A percentile compares a stretch with the other conserved stretches of the same genome.
These are phyloP conservation scores for Nyctalus aviator DNA, from an alignment of 2,797 vertebrate genomes.

Conservation along the genomic window DNA sequence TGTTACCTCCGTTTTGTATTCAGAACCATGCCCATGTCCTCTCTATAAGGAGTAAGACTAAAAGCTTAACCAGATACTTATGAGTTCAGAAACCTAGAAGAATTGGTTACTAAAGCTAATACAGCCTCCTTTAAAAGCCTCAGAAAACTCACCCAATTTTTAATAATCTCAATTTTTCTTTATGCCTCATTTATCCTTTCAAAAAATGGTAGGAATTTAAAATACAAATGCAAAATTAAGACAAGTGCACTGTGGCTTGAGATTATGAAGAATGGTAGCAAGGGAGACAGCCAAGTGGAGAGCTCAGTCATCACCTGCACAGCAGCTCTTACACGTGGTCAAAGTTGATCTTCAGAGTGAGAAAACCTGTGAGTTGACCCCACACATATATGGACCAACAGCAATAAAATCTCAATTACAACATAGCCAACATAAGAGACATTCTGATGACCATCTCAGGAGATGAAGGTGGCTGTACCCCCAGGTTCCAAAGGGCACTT, in stretches of 20 bases:
- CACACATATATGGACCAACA: background rate
- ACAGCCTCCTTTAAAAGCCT: background rate
- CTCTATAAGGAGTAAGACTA: background rate
- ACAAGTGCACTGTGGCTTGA: conserved; percentile 42
- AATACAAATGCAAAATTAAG: conserved; percentile 35
- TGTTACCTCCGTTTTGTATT: background rate
- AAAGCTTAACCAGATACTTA: background rate
- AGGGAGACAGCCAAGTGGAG: background rate
- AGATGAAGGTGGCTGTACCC: background rate
- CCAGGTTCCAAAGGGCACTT: background rate
- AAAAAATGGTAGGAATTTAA: background rate
- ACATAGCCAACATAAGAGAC: background rate
- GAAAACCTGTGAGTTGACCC: background rate
- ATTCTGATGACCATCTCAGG: background rate
- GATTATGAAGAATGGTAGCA: background rate
- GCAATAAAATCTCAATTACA: background rate
- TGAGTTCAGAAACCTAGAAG: background rate
- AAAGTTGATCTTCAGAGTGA: background rate
- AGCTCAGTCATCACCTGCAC: background rate
- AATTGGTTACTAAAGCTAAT: background rate
- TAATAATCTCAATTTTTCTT: background rate
- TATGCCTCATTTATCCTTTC: background rate
- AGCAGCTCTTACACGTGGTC: background rate
- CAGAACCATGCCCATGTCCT: background rate
- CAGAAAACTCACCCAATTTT: background rate